These are phyloP conservation scores for Piaya cayana DNA, from an alignment of 2,113 vertebrate species.

Conservation along the genomic window DNA sequence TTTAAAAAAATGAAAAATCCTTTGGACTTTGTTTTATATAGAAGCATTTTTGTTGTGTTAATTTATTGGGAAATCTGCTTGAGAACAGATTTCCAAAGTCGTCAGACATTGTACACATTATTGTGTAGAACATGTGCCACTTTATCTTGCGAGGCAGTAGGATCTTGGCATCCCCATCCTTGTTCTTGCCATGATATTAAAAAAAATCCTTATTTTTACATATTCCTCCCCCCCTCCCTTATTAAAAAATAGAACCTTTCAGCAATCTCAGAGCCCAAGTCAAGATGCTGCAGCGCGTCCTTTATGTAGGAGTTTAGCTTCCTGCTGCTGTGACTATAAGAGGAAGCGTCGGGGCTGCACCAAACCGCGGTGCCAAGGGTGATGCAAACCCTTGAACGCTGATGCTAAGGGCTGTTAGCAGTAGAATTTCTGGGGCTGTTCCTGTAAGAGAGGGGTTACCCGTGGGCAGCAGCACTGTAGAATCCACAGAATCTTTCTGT, in stretches of 20 bases:
- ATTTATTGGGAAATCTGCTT: constrained; percentile 77
- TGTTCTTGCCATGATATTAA: not conserved
- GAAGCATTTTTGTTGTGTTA: constrained; percentile 71
- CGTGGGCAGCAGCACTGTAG: not conserved
- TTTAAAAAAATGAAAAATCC: not conserved
- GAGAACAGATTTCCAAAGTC: constrained; percentile 52
- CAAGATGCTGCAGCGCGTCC: not conserved
- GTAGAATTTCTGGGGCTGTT: not conserved
- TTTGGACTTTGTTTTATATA: constrained; percentile 72
- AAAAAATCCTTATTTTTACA: not conserved
- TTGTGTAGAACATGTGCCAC: constrained; percentile 61
- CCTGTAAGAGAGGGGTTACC: not conserved
- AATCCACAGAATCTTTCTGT: not conserved
- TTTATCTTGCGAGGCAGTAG: constrained; percentile 47
- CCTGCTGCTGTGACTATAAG: not conserved
- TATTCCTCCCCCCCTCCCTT: not conserved
- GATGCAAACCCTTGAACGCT: rapidly evolving
- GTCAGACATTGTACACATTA: constrained; percentile 43
- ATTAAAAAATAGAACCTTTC: not conserved
- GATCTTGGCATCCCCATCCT: constrained; percentile 18
- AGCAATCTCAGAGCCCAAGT: not conserved
- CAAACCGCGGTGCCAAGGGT: not conserved
- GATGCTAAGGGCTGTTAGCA: rapidly evolving
- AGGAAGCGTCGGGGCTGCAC: not conserved
- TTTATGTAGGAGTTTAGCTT: not conserved